Evolutionary conservation across 64 coral and sea anemone genomes (phyloP).

Genomic region (Dendrophyllia cribrosa): DNA sequence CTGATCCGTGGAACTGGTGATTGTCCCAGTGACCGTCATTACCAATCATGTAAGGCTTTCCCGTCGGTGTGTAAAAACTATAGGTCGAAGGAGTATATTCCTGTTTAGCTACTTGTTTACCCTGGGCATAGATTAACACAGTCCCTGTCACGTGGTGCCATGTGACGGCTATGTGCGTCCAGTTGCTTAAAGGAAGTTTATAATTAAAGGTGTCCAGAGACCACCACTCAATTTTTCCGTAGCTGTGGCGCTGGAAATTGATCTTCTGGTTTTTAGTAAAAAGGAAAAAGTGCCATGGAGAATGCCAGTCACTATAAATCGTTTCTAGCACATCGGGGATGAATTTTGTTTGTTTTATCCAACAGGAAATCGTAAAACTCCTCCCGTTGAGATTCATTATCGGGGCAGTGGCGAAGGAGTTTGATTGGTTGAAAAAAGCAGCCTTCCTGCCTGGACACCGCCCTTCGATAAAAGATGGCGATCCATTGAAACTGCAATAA

Average conservation of each 20-base stretch:
- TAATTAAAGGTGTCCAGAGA: neutral
- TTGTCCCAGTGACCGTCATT: neutral
- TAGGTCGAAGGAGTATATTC: neutral
- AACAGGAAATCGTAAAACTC: neutral
- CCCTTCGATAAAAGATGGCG: neutral
- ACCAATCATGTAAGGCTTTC: neutral
- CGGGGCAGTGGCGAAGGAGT: neutral
- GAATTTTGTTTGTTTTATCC: neutral
- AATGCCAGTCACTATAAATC: neutral
- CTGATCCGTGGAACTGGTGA: slow-evolving; percentile 12
- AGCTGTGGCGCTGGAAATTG: neutral
- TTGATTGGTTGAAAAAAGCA: neutral
- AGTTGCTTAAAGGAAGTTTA: neutral
- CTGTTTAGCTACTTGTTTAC: neutral
- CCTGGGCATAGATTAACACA: neutral
- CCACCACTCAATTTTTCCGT: neutral
- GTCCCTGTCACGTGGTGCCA: neutral
- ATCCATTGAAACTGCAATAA: neutral
- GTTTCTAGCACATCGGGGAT: neutral
- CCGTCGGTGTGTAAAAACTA: neutral
- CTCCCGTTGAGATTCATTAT: neutral
- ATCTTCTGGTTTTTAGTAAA: neutral
- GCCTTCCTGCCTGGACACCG: neutral
- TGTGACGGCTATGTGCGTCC: slow-evolving; percentile 2
- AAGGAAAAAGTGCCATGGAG: neutral